Conservation (phyloP, 2,888 invertebrate species). For the Torymus texanus region DNA sequence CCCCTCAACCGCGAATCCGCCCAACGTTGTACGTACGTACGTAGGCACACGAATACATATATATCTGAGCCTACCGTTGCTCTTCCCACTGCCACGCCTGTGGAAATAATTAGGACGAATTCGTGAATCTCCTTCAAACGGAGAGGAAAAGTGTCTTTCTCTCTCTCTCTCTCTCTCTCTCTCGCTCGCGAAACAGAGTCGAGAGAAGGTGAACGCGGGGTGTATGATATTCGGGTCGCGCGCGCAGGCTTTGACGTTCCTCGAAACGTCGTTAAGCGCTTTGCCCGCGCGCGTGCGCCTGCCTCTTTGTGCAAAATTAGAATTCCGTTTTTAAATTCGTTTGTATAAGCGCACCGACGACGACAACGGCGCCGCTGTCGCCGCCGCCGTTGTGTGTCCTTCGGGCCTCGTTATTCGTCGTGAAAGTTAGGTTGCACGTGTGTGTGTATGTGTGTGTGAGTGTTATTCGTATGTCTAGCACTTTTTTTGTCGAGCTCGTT, state of each 20-base stretch:
- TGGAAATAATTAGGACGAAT: conserved; percentile 50
- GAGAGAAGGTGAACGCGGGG: background rate
- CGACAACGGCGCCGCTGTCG: no score
- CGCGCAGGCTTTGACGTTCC: conserved; percentile 27
- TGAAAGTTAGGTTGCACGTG: no score
- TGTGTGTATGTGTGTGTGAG: no score
- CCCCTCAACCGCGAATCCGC: no score
- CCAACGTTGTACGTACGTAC: no score
- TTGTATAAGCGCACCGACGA: background rate
- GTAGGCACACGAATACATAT: no score
- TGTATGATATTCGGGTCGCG: conserved; percentile 24
- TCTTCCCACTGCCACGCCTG: no score
- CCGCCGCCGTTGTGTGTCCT: no score
- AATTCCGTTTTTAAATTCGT: conserved; percentile 29
- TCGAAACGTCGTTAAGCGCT: conserved; percentile 44
- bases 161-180: conserved; percentile 17
- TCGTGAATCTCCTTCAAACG: conserved; percentile 14
- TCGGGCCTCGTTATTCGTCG: no score
- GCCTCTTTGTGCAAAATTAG: conserved; percentile 40
- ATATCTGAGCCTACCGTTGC: no score
- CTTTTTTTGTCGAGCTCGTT: no score
- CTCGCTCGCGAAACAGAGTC: background rate
- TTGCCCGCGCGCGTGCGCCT: background rate
- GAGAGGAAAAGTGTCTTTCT: conserved; percentile 10
- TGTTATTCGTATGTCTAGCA: no score